phyloP scores from a whole-genome alignment of 2,113 vertebrate genomes.

The Channa maculata region DNA sequence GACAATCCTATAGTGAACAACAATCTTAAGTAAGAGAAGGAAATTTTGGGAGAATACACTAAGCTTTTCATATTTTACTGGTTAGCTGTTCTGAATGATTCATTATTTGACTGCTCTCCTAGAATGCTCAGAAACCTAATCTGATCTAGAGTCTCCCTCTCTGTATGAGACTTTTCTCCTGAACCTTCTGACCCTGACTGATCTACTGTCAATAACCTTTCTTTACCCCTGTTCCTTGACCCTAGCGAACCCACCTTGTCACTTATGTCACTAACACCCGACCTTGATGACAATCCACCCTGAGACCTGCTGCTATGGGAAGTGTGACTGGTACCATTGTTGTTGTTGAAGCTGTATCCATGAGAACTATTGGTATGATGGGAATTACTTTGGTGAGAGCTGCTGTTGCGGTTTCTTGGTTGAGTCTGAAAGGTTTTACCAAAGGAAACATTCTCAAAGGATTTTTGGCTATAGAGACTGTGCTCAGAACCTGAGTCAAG shows the following conservation, averaged over 20 bases:
- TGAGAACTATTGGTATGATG: constrained; percentile 53
- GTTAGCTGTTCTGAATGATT: constrained; percentile 46
- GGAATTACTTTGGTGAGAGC: constrained; percentile 51
- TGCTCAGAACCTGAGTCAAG: constrained; percentile 55
- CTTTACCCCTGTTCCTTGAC: constrained; percentile 23
- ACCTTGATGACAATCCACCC: constrained; percentile 34
- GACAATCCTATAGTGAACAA: too few relatives aligned
- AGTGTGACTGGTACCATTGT: constrained; percentile 29
- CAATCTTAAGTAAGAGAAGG: not conserved
- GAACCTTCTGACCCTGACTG: constrained; percentile 51
- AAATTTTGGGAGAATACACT: not conserved
- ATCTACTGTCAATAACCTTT: constrained; percentile 18
- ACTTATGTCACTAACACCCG: constrained; percentile 64
- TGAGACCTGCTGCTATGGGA: constrained; percentile 55
- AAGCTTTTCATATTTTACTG: not conserved
- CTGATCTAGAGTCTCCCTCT: constrained; percentile 40
- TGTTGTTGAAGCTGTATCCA: constrained; percentile 50
- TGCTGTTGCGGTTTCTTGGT: constrained; percentile 13
- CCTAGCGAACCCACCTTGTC: constrained; percentile 41
- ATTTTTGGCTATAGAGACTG: constrained; percentile 58
- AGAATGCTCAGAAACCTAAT: constrained; percentile 38
- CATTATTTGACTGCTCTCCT: constrained; percentile 33
- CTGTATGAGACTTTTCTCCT: constrained; percentile 13
- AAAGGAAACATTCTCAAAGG: constrained; percentile 34
- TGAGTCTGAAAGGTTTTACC: constrained; percentile 42